phyloP scores from a whole-genome alignment of 1,140 invertebrate species.

The Zaprionus gabonicus region DNA sequence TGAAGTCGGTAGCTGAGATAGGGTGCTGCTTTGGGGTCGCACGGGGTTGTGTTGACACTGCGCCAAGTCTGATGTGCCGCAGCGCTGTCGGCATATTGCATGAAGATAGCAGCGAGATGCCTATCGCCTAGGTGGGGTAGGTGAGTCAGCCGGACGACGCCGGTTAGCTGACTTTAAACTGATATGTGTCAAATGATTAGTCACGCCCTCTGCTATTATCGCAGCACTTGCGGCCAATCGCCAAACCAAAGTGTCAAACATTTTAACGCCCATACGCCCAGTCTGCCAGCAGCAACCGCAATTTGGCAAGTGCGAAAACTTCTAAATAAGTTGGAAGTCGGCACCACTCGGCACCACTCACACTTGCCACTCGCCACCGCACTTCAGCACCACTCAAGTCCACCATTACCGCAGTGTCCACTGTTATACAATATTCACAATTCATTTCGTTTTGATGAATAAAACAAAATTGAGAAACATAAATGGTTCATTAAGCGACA shows the following conservation, averaged over 20 bases:
- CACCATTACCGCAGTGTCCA: constrained; percentile 46
- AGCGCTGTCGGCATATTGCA: constrained; percentile 56
- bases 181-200: constrained; percentile 57
- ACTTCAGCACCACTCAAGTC: constrained; percentile 30
- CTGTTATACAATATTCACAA: constrained; percentile 39
- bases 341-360: constrained; percentile 19
- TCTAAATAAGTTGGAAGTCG: constrained; percentile 40
- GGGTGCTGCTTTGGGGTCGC: constrained; percentile 13
- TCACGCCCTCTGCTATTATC: constrained; percentile 43
- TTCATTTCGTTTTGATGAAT: constrained; percentile 37
- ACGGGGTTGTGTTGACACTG: constrained; percentile 23
- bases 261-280: constrained; percentile 54
- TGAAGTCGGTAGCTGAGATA: constrained; percentile 18
- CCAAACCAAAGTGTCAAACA: constrained; percentile 37
- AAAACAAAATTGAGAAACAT: constrained; percentile 4
- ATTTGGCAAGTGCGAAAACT: constrained; percentile 35
- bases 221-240: constrained; percentile 6
- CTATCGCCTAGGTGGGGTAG: neutral
- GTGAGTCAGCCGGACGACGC: constrained; percentile 30
- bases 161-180: neutral
- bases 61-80: constrained; percentile 14
- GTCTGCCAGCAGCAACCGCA: constrained; percentile 29
- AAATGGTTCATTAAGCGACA: constrained; percentile 50
- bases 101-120: constrained; percentile 31
- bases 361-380: constrained; percentile 55